phyloP scores from a whole-genome alignment of 2,888 invertebrate species.

The Drosophila histrio region DNA sequence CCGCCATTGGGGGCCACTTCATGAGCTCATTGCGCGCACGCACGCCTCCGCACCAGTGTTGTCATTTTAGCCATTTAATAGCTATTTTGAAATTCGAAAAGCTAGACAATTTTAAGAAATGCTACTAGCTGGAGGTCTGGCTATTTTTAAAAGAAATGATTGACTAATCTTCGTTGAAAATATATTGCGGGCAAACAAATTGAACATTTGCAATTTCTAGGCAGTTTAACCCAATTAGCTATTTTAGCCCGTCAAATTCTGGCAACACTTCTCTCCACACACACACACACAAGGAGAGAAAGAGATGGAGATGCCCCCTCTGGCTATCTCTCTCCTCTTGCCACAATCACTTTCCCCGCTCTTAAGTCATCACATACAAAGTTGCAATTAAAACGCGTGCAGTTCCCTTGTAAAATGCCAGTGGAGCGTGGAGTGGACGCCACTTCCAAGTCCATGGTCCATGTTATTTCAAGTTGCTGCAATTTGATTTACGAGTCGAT shows the following conservation, averaged over 20 bases:
- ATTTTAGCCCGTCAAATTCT: too few species aligned
- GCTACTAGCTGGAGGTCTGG: too few species aligned
- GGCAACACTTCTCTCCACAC: too few species aligned
- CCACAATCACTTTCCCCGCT: not conserved
- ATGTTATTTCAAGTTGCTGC: slow-evolving; percentile 34
- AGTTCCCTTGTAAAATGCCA: slow-evolving; percentile 59
- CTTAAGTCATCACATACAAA: slow-evolving; percentile 5
- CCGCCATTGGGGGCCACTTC: slow-evolving; percentile 40
- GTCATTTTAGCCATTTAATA: too few species aligned
- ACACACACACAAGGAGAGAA: too few species aligned
- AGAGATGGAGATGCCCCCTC: not conserved
- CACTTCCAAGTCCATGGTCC: slow-evolving; percentile 36
- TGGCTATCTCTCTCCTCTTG: slow-evolving; percentile 15
- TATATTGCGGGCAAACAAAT: too few species aligned
- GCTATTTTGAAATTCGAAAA: too few species aligned
- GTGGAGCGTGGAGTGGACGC: slow-evolving; percentile 50
- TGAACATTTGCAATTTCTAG: too few species aligned
- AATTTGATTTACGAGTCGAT: slow-evolving; percentile 62
- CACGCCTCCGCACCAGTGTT: slow-evolving; percentile 56
- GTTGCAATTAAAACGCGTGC: slow-evolving; percentile 64
- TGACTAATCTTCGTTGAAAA: too few species aligned
- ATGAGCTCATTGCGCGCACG: slow-evolving; percentile 53
- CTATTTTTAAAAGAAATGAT: too few species aligned
- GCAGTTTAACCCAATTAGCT: too few species aligned
- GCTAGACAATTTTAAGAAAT: too few species aligned